phyloP scores from a whole-genome alignment of 2,113 vertebrate genomes.

The Pongo pygmaeus region DNA sequence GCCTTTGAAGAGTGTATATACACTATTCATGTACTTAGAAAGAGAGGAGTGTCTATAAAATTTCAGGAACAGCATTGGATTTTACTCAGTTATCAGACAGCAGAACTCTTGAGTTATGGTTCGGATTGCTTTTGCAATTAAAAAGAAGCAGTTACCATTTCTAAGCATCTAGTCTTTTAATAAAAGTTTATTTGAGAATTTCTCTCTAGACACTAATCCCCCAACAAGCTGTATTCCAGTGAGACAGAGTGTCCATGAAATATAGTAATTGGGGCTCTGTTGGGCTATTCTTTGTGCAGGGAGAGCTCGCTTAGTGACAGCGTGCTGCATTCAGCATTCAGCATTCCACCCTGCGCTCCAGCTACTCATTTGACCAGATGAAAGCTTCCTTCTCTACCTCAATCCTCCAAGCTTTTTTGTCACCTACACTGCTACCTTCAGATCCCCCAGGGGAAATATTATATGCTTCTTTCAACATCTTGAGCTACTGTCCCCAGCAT shows the following conservation, averaged over 20 bases:
- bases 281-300: background rate
- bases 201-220: constrained; percentile 47
- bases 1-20: constrained; percentile 67
- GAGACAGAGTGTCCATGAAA: background rate
- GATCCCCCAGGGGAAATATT: constrained; percentile 37
- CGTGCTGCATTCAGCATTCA: background rate
- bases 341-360: background rate
- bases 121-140: constrained; percentile 34
- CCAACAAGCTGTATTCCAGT: constrained; percentile 44
- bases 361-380: constrained; percentile 8
- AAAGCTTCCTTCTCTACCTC: constrained; percentile 35
- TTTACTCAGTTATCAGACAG: constrained; percentile 64
- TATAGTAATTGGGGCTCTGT: background rate
- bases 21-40: constrained; percentile 64
- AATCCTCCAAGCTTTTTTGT: background rate
- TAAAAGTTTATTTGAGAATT: constrained; percentile 48
- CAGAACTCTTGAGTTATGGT: constrained; percentile 32
- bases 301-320: background rate
- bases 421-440: constrained; percentile 31
- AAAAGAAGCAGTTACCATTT: constrained; percentile 11
- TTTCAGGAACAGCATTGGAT: constrained; percentile 49
- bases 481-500: background rate
- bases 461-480: constrained; percentile 35
- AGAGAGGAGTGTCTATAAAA: constrained; percentile 51
- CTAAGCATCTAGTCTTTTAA: background rate